phyloP scores from a whole-genome alignment of 2,113 vertebrate genomes.

The Guaruba guarouba region DNA sequence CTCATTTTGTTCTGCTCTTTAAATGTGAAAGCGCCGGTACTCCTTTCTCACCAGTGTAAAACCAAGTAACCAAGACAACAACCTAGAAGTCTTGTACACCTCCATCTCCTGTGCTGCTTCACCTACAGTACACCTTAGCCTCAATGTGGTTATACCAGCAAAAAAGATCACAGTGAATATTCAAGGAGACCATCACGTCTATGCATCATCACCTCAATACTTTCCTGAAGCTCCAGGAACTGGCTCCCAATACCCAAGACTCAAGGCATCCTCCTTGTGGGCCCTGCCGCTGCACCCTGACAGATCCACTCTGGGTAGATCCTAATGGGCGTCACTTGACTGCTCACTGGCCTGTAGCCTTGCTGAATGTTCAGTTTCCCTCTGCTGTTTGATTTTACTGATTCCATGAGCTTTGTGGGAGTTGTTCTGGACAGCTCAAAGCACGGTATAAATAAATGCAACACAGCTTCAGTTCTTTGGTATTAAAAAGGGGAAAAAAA shows the following conservation, averaged over 20 bases:
- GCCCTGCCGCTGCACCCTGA: not conserved
- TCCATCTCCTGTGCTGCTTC: not conserved
- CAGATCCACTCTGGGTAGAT: not conserved
- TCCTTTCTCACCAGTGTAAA: not conserved
- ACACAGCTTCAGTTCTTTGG: not conserved
- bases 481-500: not conserved
- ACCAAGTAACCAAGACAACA: not conserved
- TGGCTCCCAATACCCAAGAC: not conserved
- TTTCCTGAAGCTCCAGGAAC: not conserved
- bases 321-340: not conserved
- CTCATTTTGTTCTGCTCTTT: not conserved
- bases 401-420: not conserved
- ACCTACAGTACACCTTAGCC: not conserved
- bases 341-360: not conserved
- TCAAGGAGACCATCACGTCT: not conserved
- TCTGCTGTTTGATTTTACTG: not conserved
- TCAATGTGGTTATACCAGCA: not conserved
- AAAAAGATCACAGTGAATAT: not conserved
- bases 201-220: not conserved
- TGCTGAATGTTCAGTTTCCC: not conserved
- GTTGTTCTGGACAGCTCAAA: not conserved
- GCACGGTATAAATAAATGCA: slow-evolving; percentile 7
- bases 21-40: not conserved
- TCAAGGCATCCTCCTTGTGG: not conserved
- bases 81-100: not conserved